These are phyloP conservation scores for Zaprionus vittiger DNA, from an alignment of 1,140 invertebrate genomes.

Conservation along the genomic window DNA sequence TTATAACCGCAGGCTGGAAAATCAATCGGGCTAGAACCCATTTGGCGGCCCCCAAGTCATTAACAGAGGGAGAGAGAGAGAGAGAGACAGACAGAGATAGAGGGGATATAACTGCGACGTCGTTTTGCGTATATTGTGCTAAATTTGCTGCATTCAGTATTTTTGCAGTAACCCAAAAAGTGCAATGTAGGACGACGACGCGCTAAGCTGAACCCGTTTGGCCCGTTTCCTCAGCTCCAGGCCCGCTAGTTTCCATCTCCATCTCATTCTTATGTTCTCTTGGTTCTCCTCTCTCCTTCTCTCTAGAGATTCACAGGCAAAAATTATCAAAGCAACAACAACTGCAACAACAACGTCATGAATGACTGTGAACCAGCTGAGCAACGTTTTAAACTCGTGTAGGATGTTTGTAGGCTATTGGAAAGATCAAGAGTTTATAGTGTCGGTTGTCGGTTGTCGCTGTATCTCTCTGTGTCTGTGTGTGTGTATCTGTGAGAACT, in stretches of 20 bases:
- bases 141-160: slow-evolving; percentile 14
- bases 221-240: slow-evolving; percentile 37
- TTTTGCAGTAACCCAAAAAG: slow-evolving; percentile 65
- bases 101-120: slow-evolving; percentile 6
- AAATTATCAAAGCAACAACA: slow-evolving; percentile 54
- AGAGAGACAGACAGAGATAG: background rate
- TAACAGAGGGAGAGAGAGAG: background rate
- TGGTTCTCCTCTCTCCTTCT: slow-evolving; percentile 19
- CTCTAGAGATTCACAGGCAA: slow-evolving; percentile 53
- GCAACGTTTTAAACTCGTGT: slow-evolving; percentile 71
- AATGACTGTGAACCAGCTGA: slow-evolving; percentile 78
- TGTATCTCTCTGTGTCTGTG: slow-evolving; percentile 41
- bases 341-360: slow-evolving; percentile 61
- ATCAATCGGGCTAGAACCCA: slow-evolving; percentile 66
- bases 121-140: slow-evolving; percentile 54
- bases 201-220: slow-evolving; percentile 71
- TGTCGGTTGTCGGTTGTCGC: slow-evolving; percentile 35
- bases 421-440: slow-evolving; percentile 82
- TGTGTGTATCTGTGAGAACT: slow-evolving; percentile 57
- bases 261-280: slow-evolving; percentile 32
- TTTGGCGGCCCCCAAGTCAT: slow-evolving; percentile 39
- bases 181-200: slow-evolving; percentile 69
- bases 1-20: slow-evolving; percentile 47
- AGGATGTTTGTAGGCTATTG: slow-evolving; percentile 84
- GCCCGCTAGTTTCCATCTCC: slow-evolving; percentile 47